Conservation (phyloP, 2,797 vertebrate species). For the Bradypodion pumilum region DNA sequence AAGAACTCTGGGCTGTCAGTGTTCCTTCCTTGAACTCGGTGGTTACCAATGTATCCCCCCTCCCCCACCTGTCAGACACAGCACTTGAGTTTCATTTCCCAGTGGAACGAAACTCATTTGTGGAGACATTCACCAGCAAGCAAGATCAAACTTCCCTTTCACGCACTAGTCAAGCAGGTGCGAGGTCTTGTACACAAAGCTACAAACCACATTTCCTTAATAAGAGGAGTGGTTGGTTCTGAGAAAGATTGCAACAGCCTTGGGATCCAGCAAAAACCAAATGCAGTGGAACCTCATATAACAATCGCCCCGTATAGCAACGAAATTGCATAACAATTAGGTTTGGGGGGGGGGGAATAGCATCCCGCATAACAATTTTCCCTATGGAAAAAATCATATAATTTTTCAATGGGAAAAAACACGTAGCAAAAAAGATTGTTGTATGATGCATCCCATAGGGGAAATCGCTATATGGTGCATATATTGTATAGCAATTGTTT, state of each 20-base stretch:
- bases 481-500: too few relatives aligned
- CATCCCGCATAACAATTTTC: too few relatives aligned
- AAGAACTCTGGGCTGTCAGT: neutral
- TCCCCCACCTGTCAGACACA: constrained; percentile 24
- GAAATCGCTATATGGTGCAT: too few relatives aligned
- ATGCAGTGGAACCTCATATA: too few relatives aligned
- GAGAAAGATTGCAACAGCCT: neutral
- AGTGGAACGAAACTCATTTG: constrained; percentile 66
- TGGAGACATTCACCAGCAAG: constrained; percentile 26
- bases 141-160: neutral
- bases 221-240: neutral
- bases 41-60: neutral
- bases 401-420: too few relatives aligned
- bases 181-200: neutral
- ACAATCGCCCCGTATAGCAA: too few relatives aligned
- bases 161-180: neutral
- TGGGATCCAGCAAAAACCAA: neutral
- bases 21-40: constrained; percentile 14
- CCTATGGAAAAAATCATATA: too few relatives aligned
- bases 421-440: too few relatives aligned
- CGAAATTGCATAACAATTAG: too few relatives aligned
- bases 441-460: too few relatives aligned
- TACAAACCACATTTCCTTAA: neutral
- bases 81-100: constrained; percentile 69
- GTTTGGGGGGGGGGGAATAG: too few relatives aligned